These are phyloP conservation scores for Alcedo quadribrachys DNA, from an alignment of 2,797 vertebrate species.

Conservation along the genomic window DNA sequence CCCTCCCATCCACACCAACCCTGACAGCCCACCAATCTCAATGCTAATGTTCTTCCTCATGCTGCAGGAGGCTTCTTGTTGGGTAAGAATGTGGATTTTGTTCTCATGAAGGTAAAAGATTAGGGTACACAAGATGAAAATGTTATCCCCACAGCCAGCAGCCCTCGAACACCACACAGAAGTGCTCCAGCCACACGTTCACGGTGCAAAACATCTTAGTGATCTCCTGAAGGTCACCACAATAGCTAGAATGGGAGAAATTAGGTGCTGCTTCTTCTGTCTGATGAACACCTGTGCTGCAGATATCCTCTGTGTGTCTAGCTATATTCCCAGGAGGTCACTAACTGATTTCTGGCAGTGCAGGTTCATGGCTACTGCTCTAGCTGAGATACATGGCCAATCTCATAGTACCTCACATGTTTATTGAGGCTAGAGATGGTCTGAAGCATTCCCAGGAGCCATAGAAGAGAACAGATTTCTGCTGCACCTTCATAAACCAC, in stretches of 20 bases:
- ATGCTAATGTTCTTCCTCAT: fast-evolving
- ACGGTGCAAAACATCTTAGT: neutral
- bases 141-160: neutral
- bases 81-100: neutral
- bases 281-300: neutral
- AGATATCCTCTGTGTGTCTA: neutral
- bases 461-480: neutral
- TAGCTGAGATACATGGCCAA: neutral
- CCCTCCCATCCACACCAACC: neutral
- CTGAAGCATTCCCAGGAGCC: neutral
- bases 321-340: neutral
- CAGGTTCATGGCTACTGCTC: neutral
- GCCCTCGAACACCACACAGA: neutral
- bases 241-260: neutral
- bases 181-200: fast-evolving
- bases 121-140: neutral
- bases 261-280: fast-evolving
- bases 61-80: neutral
- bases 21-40: neutral
- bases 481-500: neutral
- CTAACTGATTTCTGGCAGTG: neutral
- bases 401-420: neutral
- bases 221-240: neutral
- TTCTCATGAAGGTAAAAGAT: neutral
- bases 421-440: neutral